A percentile compares a stretch with the other conserved stretches of the same genome.
These are phyloP conservation scores for Fundulus diaphanus DNA, from an alignment of 2,797 vertebrate species.

Conservation along the genomic window DNA sequence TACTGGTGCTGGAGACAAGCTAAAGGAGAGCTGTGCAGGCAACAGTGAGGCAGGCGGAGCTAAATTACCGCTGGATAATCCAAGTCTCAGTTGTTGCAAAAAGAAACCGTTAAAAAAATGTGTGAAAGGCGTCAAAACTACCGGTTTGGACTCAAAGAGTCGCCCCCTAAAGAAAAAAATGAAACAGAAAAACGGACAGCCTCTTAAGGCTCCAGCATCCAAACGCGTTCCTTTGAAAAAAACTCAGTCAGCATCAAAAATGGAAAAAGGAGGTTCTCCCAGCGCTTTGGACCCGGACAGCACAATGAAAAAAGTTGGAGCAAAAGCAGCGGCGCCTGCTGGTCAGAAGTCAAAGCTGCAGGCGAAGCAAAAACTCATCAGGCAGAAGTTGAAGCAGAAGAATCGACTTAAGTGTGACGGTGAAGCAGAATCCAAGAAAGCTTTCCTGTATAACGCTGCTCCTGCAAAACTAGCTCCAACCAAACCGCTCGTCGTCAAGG, in stretches of 20 bases:
- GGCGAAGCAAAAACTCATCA: not conserved
- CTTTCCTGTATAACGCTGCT: not conserved
- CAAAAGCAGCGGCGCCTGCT: not conserved
- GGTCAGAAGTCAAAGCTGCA: not conserved
- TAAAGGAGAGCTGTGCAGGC: constrained; percentile 24
- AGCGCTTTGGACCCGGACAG: not conserved
- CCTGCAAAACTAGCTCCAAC: not conserved
- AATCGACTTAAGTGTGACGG: not conserved
- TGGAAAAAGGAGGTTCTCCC: not conserved
- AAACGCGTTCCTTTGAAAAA: constrained; percentile 39
- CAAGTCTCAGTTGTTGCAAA: not conserved
- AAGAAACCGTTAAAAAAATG: constrained; percentile 13
- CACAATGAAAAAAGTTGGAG: not conserved
- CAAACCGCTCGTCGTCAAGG: not conserved
- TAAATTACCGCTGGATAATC: constrained; percentile 22
- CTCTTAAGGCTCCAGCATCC: not conserved
- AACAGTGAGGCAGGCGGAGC: constrained; percentile 11
- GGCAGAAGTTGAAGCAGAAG: not conserved
- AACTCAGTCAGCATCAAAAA: not conserved
- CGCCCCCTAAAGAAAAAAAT: constrained; percentile 16
- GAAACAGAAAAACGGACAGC: constrained; percentile 53
- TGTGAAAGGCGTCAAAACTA: constrained; percentile 6
- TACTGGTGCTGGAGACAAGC: constrained; percentile 60
- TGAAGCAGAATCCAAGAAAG: not conserved
- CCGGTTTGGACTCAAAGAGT: constrained; percentile 11